These are phyloP conservation scores for Acanthornis magna DNA, from an alignment of 2,797 vertebrate genomes.

Conservation along the genomic window DNA sequence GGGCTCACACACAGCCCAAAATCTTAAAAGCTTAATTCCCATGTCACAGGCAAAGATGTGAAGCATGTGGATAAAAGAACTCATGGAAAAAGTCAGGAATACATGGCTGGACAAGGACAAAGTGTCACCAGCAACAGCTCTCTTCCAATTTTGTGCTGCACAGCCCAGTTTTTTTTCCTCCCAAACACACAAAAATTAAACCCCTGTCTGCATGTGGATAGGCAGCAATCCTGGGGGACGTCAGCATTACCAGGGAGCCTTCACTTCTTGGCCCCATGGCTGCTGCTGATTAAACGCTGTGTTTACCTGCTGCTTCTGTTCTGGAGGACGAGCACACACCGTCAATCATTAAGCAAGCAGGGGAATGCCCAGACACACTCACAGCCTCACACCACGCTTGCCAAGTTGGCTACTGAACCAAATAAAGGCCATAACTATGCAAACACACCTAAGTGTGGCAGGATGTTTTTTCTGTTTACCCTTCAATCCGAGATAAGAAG, in stretches of 20 bases:
- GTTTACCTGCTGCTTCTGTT: background rate
- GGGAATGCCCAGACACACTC: slow-evolving; percentile 16
- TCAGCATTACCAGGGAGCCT: background rate
- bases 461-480: background rate
- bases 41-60: background rate
- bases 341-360: slow-evolving; percentile 12
- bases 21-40: background rate
- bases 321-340: background rate
- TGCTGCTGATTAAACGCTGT: background rate
- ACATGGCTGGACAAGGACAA: background rate
- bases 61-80: accelerated
- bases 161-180: accelerated
- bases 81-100: background rate
- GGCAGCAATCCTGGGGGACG: background rate
- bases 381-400: background rate
- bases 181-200: background rate
- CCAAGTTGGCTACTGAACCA: background rate
- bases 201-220: background rate
- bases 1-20: background rate
- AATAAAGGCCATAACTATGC: background rate
- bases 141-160: background rate
- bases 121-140: background rate
- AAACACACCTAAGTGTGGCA: slow-evolving; percentile 4
- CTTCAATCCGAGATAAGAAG: background rate
- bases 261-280: background rate